Evolutionary conservation across 2,113 vertebrate genomes (phyloP).

Genomic region (Pycnonotus jocosus): DNA sequence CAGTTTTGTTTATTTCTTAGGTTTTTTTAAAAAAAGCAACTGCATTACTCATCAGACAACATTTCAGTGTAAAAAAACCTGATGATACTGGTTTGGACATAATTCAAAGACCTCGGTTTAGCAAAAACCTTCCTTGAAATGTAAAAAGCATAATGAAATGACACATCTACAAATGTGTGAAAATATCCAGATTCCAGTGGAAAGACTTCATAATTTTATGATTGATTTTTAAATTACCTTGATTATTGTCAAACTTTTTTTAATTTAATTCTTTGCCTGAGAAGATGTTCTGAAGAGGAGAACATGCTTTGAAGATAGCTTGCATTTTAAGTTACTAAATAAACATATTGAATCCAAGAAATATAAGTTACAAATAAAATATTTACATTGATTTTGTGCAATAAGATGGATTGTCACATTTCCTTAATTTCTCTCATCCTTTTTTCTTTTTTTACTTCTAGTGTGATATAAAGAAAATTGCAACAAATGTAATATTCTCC

Average conservation of each 20-base stretch:
- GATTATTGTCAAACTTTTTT: neutral
- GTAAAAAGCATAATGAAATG: neutral
- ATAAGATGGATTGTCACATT: neutral
- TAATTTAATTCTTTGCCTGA: neutral
- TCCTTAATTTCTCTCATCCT: neutral
- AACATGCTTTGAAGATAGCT: neutral
- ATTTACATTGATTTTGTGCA: neutral
- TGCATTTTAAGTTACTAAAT: neutral
- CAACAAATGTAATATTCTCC: neutral
- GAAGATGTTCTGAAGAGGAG: neutral
- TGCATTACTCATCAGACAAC: neutral
- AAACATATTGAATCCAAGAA: neutral
- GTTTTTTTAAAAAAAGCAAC: rapidly evolving
- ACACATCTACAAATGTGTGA: neutral
- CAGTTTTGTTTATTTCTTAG: neutral
- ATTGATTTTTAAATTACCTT: neutral
- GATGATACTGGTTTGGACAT: neutral
- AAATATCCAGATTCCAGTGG: neutral
- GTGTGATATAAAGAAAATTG: neutral
- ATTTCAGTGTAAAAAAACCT: neutral
- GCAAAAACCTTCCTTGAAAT: neutral
- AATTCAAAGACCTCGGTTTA: neutral
- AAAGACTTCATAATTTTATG: neutral
- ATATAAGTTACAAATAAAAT: neutral
- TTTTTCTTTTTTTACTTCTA: neutral